These are phyloP conservation scores for Drosophila kepulauana DNA, from an alignment of 1,140 invertebrate genomes.

Conservation along the genomic window DNA sequence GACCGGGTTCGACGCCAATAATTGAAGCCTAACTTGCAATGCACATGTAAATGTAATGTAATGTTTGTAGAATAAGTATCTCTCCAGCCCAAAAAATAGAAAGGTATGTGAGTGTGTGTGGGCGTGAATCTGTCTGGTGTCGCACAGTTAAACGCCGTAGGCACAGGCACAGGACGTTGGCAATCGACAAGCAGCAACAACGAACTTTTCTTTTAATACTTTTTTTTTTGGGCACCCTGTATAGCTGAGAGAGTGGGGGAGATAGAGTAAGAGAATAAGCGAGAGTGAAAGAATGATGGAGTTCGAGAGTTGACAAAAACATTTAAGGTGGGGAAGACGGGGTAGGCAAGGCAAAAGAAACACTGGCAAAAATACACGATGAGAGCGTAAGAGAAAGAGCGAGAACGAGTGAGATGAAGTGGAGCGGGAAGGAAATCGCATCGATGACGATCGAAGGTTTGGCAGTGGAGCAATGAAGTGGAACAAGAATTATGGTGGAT, in stretches of 20 bases:
- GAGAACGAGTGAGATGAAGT: background rate
- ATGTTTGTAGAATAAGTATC: constrained; percentile 12
- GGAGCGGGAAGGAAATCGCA: constrained; percentile 3
- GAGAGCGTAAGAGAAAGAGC: background rate
- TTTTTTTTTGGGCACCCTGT: constrained; percentile 62
- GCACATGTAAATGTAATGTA: constrained; percentile 4
- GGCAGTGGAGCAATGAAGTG: constrained; percentile 21
- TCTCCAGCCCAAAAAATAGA: constrained; percentile 14
- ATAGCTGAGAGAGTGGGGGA: constrained; percentile 55
- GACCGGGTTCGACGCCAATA: constrained; percentile 46
- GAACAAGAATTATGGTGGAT: constrained; percentile 15
- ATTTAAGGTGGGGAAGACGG: background rate
- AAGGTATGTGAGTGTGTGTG: constrained; percentile 39
- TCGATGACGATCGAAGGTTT: constrained; percentile 37
- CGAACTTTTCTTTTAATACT: constrained; percentile 57
- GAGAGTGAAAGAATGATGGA: background rate
- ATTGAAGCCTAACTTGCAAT: constrained; percentile 23
- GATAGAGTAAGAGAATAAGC: constrained; percentile 21
- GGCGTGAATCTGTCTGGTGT: constrained; percentile 32
- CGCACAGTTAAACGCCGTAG: constrained; percentile 61
- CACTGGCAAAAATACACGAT: constrained; percentile 33
- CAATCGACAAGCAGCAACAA: constrained; percentile 83
- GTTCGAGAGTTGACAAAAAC: constrained; percentile 19
- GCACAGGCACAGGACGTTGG: constrained; percentile 77
- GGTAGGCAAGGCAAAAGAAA: constrained; percentile 5